Evolutionary conservation across 2,888 invertebrate species (phyloP).

Genomic region (Meloe dianella): DNA sequence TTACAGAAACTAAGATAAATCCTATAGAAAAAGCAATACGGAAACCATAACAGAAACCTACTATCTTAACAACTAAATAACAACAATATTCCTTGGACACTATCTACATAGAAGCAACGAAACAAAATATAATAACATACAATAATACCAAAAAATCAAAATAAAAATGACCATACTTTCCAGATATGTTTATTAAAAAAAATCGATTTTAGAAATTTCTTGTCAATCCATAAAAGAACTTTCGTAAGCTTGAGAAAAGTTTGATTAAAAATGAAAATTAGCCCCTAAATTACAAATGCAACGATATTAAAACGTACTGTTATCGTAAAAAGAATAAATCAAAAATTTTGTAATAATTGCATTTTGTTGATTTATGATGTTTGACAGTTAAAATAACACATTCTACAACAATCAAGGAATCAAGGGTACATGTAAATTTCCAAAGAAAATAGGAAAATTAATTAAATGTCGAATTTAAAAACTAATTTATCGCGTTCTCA

Average conservation of each 20-base stretch:
- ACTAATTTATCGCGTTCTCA: neutral
- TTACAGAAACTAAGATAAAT: conserved; percentile 5
- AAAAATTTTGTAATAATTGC: no score
- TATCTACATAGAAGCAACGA: conserved; percentile 16
- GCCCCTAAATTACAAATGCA: neutral
- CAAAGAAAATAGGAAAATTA: neutral
- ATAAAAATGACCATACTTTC: neutral
- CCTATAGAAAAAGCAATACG: conserved; percentile 12
- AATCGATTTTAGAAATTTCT: no score
- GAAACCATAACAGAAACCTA: conserved; percentile 9
- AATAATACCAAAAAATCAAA: neutral
- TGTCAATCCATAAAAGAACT: no score
- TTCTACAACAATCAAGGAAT: neutral
- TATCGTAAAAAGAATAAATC: neutral
- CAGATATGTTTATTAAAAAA: conserved; percentile 1
- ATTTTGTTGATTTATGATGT: conserved; percentile 6
- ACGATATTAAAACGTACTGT: neutral
- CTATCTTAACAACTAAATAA: conserved; percentile 5
- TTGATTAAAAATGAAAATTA: neutral
- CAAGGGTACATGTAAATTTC: no score
- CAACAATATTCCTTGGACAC: conserved; percentile 11
- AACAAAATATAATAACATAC: neutral
- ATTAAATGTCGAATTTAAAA: neutral
- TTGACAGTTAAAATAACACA: neutral
- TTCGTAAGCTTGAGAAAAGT: no score